Conservation (phyloP, 2,888 invertebrate genomes). For the Imbricaverruca yamaguchii region DNA sequence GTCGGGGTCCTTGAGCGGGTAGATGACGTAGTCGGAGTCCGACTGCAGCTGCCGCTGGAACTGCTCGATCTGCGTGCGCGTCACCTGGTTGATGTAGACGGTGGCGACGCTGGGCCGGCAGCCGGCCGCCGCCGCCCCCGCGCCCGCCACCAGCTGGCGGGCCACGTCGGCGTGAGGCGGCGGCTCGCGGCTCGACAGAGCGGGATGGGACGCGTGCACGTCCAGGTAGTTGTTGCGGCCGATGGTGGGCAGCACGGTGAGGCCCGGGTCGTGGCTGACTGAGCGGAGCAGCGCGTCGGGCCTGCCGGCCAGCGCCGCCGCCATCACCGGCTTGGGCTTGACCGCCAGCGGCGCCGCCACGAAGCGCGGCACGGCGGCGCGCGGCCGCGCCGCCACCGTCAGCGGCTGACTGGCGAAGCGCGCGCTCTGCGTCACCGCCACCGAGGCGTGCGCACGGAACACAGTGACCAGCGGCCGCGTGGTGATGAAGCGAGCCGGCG, state of each 20-base stretch:
- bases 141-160: conserved; percentile 47
- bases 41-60: conserved; percentile 84
- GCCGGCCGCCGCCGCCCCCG: conserved; percentile 45
- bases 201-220: conserved; percentile 48
- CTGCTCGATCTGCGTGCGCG: conserved; percentile 53
- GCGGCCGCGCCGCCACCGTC: conserved; percentile 26
- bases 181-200: background rate
- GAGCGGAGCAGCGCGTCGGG: conserved; percentile 15
- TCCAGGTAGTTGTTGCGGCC: conserved; percentile 56
- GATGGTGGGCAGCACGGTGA: conserved; percentile 44
- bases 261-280: background rate
- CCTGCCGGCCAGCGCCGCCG: background rate
- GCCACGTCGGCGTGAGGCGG: too few species aligned
- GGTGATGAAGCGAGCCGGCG: conserved; percentile 66
- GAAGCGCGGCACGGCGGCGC: conserved; percentile 26
- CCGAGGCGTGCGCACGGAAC: conserved; percentile 59
- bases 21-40: conserved; percentile 85
- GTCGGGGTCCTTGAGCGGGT: conserved; percentile 79
- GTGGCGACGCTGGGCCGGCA: conserved; percentile 61
- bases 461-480: conserved; percentile 68
- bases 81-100: conserved; percentile 58
- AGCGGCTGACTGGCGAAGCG: conserved; percentile 27
- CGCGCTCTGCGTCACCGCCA: conserved; percentile 26
- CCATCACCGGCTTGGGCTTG: conserved; percentile 23
- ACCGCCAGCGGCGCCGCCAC: conserved; percentile 24